Conservation (phyloP, 2,888 invertebrate species). For the Cancer borealis region DNA sequence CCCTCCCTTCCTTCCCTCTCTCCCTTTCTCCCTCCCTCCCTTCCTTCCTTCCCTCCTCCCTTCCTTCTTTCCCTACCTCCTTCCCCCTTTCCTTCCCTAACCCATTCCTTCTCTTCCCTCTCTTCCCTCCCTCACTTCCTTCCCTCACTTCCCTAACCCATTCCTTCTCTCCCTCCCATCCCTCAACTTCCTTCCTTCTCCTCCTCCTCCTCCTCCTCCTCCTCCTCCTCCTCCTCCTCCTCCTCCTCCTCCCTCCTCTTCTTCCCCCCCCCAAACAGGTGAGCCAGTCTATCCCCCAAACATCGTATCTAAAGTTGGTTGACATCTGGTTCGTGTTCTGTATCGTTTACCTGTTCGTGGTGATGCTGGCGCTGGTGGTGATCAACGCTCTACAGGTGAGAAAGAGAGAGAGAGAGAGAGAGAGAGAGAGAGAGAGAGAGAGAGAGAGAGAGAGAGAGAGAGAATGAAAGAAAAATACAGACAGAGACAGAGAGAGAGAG, state of each 20-base stretch:
- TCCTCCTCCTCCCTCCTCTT: not conserved
- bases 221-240: too few species aligned
- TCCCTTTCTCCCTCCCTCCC: too few species aligned
- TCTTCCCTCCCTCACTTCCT: too few species aligned
- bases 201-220: not conserved
- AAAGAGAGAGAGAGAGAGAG: not conserved
- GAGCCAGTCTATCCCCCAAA: constrained; percentile 64
- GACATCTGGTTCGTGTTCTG: constrained; percentile 71
- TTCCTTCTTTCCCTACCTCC: too few species aligned
- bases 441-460: not conserved
- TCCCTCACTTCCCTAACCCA: too few species aligned
- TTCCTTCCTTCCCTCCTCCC: too few species aligned
- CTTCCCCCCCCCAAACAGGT: constrained; percentile 35
- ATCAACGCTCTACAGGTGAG: constrained; percentile 59
- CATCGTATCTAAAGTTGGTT: constrained; percentile 69
- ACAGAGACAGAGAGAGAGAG: not conserved
- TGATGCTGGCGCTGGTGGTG: constrained; percentile 56
- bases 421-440: not conserved
- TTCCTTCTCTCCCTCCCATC: too few species aligned
- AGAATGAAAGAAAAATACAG: not conserved
- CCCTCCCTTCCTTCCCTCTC: too few species aligned
- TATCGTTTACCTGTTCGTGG: constrained; percentile 62
- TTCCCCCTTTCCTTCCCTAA: too few species aligned
- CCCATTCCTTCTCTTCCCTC: too few species aligned
- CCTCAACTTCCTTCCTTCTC: not conserved